Evolutionary conservation across 2,888 invertebrate genomes (phyloP).

Genomic region (Uloborus plumipes): DNA sequence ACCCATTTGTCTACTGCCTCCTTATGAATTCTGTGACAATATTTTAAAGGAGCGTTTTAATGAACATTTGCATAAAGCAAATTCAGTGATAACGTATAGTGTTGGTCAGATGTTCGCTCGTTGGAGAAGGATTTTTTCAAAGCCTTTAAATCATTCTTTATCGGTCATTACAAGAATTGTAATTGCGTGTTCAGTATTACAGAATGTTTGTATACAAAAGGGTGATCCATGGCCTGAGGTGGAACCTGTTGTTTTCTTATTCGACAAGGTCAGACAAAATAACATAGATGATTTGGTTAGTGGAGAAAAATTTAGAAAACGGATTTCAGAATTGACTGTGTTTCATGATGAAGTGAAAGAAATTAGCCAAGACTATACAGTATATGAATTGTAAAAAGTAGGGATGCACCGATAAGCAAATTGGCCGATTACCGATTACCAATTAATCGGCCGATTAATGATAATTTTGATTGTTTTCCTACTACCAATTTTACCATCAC

Average conservation of each 20-base stretch:
- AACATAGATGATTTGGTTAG: not conserved
- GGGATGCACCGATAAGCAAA: no score
- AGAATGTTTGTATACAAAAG: slow-evolving; percentile 5
- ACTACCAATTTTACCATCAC: no score
- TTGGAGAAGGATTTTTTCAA: slow-evolving; percentile 15
- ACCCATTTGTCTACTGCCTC: slow-evolving; percentile 8
- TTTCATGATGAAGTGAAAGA: not conserved
- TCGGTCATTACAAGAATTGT: not conserved
- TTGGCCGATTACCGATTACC: no score
- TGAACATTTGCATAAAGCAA: not conserved
- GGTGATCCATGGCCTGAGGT: slow-evolving; percentile 6
- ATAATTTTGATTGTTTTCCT: no score
- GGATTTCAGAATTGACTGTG: not conserved
- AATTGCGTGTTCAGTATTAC: slow-evolving; percentile 7
- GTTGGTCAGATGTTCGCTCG: slow-evolving; percentile 12
- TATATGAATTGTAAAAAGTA: not conserved
- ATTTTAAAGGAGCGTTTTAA: not conserved
- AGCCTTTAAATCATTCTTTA: slow-evolving; percentile 8
- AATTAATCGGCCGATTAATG: no score
- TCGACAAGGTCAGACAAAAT: not conserved
- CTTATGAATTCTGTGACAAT: not conserved
- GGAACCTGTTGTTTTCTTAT: not conserved
- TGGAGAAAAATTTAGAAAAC: not conserved
- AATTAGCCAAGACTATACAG: not conserved
- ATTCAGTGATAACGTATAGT: slow-evolving; percentile 4